Conservation (phyloP, 2,797 vertebrate genomes). For the Merluccius polli region DNA sequence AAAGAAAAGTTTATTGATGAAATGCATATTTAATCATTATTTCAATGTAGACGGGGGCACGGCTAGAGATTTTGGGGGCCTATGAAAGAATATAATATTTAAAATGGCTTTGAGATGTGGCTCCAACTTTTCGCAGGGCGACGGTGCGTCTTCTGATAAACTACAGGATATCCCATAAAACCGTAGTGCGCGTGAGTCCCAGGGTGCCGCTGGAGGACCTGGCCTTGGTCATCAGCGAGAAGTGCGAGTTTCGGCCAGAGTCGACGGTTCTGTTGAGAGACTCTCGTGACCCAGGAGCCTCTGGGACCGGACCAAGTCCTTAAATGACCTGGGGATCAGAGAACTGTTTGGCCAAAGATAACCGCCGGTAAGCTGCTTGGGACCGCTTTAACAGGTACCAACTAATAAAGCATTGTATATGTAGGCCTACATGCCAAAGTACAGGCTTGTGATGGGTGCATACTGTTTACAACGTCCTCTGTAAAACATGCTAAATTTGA, state of each 20-base stretch:
- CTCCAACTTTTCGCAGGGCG: constrained; percentile 76
- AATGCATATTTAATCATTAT: neutral
- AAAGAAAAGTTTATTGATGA: neutral
- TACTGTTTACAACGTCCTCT: neutral
- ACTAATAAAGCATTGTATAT: too few species aligned
- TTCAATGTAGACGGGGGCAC: too few species aligned
- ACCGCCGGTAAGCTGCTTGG: constrained; percentile 56
- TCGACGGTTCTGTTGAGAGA: constrained; percentile 81
- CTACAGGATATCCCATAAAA: constrained; percentile 90
- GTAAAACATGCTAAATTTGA: neutral
- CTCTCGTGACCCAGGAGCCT: constrained; percentile 71
- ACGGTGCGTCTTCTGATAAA: constrained; percentile 91
- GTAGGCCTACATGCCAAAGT: too few species aligned
- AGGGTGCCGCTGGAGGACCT: constrained; percentile 80
- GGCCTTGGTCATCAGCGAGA: constrained; percentile 79
- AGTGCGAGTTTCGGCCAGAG: constrained; percentile 85
- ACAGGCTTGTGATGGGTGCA: neutral
- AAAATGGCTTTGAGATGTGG: neutral
- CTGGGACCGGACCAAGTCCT: constrained; percentile 82
- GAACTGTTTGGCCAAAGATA: constrained; percentile 87
- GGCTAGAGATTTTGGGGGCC: too few species aligned
- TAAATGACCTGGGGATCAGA: constrained; percentile 87
- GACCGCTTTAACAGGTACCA: neutral
- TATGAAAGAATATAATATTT: too few species aligned
- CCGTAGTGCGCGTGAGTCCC: constrained; percentile 88